A percentile compares a stretch with the other conserved stretches of the same genome.
Conservation (phyloP, 2,797 vertebrate species). For the Moxostoma hubbsi region DNA sequence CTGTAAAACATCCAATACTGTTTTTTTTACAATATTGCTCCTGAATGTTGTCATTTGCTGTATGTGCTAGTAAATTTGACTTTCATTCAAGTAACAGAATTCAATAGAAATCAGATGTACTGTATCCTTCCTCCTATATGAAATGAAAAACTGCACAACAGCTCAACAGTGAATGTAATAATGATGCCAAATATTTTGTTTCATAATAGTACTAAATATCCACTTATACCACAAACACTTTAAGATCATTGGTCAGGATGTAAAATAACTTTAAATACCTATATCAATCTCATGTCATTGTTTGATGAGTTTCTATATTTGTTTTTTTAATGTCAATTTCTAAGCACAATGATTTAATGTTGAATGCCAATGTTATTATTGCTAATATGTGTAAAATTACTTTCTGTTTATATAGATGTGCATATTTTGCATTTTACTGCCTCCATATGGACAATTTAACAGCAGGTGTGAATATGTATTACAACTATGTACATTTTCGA, state of each 20-base stretch:
- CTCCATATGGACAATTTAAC: constrained; percentile 44
- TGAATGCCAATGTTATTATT: constrained; percentile 40
- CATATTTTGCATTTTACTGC: constrained; percentile 32
- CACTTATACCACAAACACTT: background rate
- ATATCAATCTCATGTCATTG: background rate
- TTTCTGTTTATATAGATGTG: constrained; percentile 61
- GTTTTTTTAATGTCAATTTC: constrained; percentile 24
- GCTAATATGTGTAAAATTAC: constrained; percentile 46
- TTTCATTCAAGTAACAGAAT: constrained; percentile 16
- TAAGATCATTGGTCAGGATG: constrained; percentile 4
- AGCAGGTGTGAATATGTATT: constrained; percentile 56
- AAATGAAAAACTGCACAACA: constrained; percentile 11
- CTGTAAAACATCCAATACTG: constrained; percentile 45
- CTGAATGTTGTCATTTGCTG: constrained; percentile 37
- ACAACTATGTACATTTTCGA: constrained; percentile 50
- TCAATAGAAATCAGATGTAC: constrained; percentile 30
- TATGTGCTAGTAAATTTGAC: constrained; percentile 4
- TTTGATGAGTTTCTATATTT: background rate
- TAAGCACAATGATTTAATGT: constrained; percentile 45
- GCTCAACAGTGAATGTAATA: constrained; percentile 33
- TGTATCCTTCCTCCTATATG: constrained; percentile 19
- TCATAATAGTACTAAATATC: constrained; percentile 11
- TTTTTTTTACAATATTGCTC: constrained; percentile 38
- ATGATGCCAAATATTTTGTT: constrained; percentile 29
- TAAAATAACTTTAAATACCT: background rate